Percentiles rank a stretch among this genome's conserved stretches.
Conservation (phyloP, 2,797 vertebrate species). For the Okamejei kenojei region DNA sequence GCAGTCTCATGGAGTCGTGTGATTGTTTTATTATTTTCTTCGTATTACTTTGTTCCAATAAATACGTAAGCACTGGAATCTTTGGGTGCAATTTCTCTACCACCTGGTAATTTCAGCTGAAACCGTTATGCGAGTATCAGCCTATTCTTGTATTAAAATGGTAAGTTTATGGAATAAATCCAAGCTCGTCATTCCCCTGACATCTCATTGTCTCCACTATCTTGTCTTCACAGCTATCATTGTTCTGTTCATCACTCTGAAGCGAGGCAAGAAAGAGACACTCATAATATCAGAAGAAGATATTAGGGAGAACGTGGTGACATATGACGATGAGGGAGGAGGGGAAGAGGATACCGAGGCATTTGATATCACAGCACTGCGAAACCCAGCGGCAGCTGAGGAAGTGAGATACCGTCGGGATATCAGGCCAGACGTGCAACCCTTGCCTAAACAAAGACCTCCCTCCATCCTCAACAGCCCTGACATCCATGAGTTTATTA, state of each 20-base stretch:
- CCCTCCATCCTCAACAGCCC: conserved; percentile 63
- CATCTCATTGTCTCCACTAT: not conserved
- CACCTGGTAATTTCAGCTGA: conserved; percentile 35
- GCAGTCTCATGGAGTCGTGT: too few species aligned
- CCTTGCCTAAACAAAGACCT: conserved; percentile 56
- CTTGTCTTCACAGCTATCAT: conserved; percentile 72
- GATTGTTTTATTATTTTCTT: too few species aligned
- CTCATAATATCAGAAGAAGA: conserved; percentile 95
- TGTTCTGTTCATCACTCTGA: conserved; percentile 87
- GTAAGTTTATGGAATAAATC: not conserved
- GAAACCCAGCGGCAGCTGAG: conserved; percentile 85
- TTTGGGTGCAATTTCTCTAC: conserved; percentile 33
- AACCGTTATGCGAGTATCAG: not conserved
- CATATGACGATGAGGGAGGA: conserved; percentile 91
- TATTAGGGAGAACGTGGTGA: conserved; percentile 89
- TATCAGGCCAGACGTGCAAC: conserved; percentile 71
- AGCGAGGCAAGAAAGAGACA: conserved; percentile 87
- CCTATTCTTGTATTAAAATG: not conserved
- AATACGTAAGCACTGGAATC: not conserved
- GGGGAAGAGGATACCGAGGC: conserved; percentile 97
- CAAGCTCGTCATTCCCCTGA: not conserved
- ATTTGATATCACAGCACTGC: conserved; percentile 88
- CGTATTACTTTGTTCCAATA: not conserved
- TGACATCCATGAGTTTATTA: conserved; percentile 83
- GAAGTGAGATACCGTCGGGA: conserved; percentile 86